Base-by-base conservation (phyloP, 2,113 vertebrate species). In the Phrynocephalus versicolor region DNA sequence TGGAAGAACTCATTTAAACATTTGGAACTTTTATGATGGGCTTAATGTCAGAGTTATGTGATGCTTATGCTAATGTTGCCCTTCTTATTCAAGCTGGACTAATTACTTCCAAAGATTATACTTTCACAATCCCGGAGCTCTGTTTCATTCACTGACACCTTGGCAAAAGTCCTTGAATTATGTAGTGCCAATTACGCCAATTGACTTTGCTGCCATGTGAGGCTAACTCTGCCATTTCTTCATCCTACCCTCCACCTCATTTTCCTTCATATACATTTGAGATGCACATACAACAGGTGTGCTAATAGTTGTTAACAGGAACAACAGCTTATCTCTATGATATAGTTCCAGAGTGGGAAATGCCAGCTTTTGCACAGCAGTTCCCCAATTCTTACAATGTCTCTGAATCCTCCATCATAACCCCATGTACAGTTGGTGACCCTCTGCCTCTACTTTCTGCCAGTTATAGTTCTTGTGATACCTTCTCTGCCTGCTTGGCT, bases 11-110 rank as follows among this genome's bases (percentile, higher is more conserved):
- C 27, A 84, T 87, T 79, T 87, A 88, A 45, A 84, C 67, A 83
- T 84, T 45, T 87, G 79, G 80, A 84, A 84, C 15, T 88, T 90
- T 91, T 86, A 83, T 89, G 58, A 84, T 57, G 71, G 30, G 8
- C 41, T 86, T 88, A 84, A 84, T 87, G 55, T 6, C 72, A 67
- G 57, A 80, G 14, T 79, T 87, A 84, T 39, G 23, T 62, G 41
- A 81, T 41, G 14, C 64, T 83, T 75, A 76, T 8, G 67, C 21
- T 84, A 71, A 80, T 57, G 35, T 21, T 86, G 85, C 27, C 60
- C 41, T 86, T 81, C 85, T 86, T 80, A 86, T 45, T 81, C 75
- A 88, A 85, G 75, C 55, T 82, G 18, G 60, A 69, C 45, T 45
- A 85, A 51, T 75, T 81, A 64, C 8, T 75, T 71, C 51, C 64